Evolutionary conservation across 2,797 vertebrate species (phyloP), one percentile per base, ranked within the genome.

Genomic region (Enteromius thamalakanensis): DNA sequence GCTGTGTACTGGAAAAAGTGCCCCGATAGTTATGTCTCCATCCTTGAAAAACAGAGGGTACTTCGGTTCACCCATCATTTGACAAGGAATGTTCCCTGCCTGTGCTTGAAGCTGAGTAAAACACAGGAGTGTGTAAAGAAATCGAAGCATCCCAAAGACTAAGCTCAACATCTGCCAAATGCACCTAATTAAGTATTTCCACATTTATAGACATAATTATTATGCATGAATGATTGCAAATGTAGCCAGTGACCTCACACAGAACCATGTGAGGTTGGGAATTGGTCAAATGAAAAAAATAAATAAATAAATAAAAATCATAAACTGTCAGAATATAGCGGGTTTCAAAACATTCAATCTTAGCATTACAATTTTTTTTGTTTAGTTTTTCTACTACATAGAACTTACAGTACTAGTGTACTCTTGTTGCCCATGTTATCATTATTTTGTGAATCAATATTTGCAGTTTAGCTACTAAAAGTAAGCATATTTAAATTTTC

Each of bases 1-100:
- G 83, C 93, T 94, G 88, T 93, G 94, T 47, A 95, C 92, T 23
- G 94, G 94, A 89, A 95, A 95, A 1, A 91, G 90, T 90, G 92
- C 94, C 3, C 94, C 93, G 0, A 94, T 92, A n/a, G 86, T 91
- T 40, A 94, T 81, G 49, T 94, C 91, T 85, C 94, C 94, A 40
- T 89, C 80, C 87, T 91, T 92, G 40, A 88, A 93, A 58, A 95
- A 83, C 17, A 94, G 74, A 5, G 94, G 93, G 29, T 89, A 87
- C 83, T 93, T 91, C 51, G 90, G 90, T 76, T 70, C 91, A 51
- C 90, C 91, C 81, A 87, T 79, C 49, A 93, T 90, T 71, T 85
- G 83, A 85, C 94, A 95, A 65, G 88, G 8, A 84, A 83, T 72
- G 83, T 78, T 79, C 14, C 89, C 86, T 4, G 82, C 85, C 5